phyloP scores from a whole-genome alignment of 2,888 invertebrate genomes.

The Unio delphinus region DNA sequence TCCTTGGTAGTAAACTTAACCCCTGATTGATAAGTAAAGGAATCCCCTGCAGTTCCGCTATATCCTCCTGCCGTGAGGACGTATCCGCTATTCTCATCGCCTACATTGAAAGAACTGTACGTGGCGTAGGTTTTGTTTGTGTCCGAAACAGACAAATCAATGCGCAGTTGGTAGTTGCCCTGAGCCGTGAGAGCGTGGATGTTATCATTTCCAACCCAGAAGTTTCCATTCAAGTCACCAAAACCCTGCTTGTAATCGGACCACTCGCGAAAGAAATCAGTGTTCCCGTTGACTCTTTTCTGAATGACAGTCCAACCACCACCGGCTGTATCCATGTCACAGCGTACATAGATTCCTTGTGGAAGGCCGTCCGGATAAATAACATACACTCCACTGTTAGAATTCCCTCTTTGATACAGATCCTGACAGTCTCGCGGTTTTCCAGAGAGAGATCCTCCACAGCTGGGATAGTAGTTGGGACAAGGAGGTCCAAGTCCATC shows the following conservation, averaged over 20 bases:
- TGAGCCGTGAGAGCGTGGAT: conserved; percentile 3
- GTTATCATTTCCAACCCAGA: conserved; percentile 19
- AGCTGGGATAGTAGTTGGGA: too few relatives aligned
- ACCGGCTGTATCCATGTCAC: conserved; percentile 16
- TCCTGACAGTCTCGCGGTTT: too few relatives aligned
- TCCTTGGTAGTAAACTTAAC: conserved; percentile 7
- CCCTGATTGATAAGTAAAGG: conserved; percentile 8
- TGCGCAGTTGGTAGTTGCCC: conserved; percentile 10
- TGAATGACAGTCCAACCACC: conserved; percentile 18
- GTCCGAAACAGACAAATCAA: conserved; percentile 15
- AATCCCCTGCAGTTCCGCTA: conserved; percentile 19
- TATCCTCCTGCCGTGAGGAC: conserved; percentile 11
- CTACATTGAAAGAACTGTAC: conserved; percentile 13
- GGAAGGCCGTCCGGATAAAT: not conserved
- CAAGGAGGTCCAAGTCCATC: too few relatives aligned
- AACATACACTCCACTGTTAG: not conserved
- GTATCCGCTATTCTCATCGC: conserved; percentile 6
- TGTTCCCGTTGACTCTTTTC: conserved; percentile 4
- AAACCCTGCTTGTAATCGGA: conserved; percentile 19
- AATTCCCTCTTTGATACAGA: too few relatives aligned
- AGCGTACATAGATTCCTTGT: conserved; percentile 6
- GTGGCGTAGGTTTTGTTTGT: conserved; percentile 13
- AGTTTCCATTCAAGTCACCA: conserved; percentile 13
- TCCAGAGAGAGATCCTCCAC: too few relatives aligned
- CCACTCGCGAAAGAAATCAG: conserved; percentile 17